Percentiles rank a stretch among this genome's conserved stretches.
Evolutionary conservation across 1,140 invertebrate species (phyloP).

Genomic region (Papilio xuthus): DNA sequence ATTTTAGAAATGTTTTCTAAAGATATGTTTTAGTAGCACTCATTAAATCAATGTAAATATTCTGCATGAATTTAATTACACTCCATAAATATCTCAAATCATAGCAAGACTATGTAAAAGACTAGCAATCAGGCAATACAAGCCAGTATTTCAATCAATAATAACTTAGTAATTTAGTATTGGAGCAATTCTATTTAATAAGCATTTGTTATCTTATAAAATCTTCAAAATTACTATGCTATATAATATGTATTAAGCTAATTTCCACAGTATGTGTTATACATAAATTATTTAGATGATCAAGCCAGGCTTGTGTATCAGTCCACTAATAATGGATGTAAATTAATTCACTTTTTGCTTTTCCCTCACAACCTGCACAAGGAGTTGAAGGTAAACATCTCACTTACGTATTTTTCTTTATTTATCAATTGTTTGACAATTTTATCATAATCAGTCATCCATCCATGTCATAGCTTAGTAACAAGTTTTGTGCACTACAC

Average conservation of each 20-base stretch:
- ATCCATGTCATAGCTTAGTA: not conserved
- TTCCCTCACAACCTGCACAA: slow-evolving; percentile 61
- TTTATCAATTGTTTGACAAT: not conserved
- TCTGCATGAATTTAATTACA: not conserved
- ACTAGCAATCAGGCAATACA: too few species aligned
- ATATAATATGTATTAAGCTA: too few species aligned
- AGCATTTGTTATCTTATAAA: too few species aligned
- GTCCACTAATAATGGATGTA: slow-evolving; percentile 47
- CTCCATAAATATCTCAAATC: not conserved
- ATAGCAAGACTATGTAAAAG: not conserved
- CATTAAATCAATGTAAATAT: not conserved
- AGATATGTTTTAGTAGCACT: too few species aligned
- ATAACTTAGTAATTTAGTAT: too few species aligned
- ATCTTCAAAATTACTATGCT: too few species aligned
- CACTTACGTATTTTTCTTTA: slow-evolving; percentile 31
- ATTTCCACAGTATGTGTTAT: too few species aligned
- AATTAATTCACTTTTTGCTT: slow-evolving; percentile 66
- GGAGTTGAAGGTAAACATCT: slow-evolving; percentile 73
- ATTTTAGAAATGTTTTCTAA: too few species aligned
- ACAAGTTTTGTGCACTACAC: not conserved
- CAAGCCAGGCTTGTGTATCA: not conserved
- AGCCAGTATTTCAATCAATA: too few species aligned
- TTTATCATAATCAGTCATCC: slow-evolving; percentile 12
- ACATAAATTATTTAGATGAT: too few species aligned
- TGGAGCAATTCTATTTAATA: too few species aligned